These are phyloP conservation scores for Noctua fimbriata DNA, from an alignment of 2,888 invertebrate species.

Conservation along the genomic window DNA sequence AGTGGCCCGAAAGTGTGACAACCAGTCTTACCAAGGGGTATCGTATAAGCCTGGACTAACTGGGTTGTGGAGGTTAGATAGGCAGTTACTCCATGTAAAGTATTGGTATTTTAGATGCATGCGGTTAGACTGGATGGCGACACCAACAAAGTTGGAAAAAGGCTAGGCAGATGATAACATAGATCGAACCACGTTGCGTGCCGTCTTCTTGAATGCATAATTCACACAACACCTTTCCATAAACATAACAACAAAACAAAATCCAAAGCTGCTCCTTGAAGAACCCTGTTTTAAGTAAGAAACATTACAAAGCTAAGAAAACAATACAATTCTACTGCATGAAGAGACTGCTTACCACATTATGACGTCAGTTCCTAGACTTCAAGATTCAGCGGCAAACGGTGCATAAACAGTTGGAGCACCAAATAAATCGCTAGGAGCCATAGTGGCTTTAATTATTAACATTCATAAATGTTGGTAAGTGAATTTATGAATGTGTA, in stretches of 20 bases:
- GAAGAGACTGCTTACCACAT: constrained; percentile 29
- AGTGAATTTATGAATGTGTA: constrained; percentile 85
- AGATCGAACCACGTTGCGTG: neutral
- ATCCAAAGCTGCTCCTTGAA: neutral
- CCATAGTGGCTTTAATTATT: constrained; percentile 81
- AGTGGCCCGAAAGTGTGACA: too few species aligned
- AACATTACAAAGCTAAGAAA: constrained; percentile 15
- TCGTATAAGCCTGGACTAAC: too few species aligned
- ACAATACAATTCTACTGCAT: constrained; percentile 21
- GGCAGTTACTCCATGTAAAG: too few species aligned
- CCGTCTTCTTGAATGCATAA: neutral
- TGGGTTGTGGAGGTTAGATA: too few species aligned
- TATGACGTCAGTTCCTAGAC: constrained; percentile 33
- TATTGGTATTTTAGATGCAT: too few species aligned
- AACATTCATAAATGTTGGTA: constrained; percentile 86
- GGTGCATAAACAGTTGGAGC: constrained; percentile 56
- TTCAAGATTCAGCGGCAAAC: constrained; percentile 48
- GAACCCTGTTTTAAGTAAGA: neutral
- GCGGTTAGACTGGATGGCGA: too few species aligned
- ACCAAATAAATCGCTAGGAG: constrained; percentile 55
- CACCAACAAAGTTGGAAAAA: too few species aligned
- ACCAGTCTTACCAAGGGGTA: too few species aligned
- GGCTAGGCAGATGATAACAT: too few species aligned
- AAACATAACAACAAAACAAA: neutral
- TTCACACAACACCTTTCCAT: neutral